Percentiles rank a stretch among this genome's conserved stretches.
Conservation (phyloP, 2,888 invertebrate genomes). For the Hymenopus coronatus region DNA sequence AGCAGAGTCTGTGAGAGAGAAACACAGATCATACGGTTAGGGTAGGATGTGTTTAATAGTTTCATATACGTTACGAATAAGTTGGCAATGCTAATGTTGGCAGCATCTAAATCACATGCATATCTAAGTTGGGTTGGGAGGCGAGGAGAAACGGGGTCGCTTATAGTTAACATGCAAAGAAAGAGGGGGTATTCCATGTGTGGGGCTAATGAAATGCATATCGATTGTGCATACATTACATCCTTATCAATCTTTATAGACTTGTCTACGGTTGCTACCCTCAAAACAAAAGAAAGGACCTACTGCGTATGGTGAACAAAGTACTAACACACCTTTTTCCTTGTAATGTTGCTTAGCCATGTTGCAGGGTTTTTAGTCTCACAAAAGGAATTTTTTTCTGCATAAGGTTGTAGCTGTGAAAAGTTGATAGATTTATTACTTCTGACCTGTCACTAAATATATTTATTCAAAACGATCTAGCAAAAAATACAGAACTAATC, state of each 20-base stretch:
- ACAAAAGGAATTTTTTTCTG: background rate
- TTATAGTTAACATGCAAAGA: background rate
- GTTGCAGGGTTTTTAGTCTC: too few species aligned
- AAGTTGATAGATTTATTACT: too few species aligned
- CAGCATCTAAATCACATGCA: background rate
- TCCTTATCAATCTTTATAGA: conserved; percentile 17
- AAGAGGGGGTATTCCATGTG: background rate
- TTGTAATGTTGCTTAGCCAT: background rate
- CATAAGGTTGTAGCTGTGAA: background rate
- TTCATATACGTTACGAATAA: background rate
- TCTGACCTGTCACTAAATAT: too few species aligned
- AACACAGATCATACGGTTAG: background rate
- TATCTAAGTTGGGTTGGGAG: background rate
- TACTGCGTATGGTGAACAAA: background rate
- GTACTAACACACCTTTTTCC: background rate
- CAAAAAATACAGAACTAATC: too few species aligned
- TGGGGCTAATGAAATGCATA: background rate
- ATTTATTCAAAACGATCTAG: too few species aligned
- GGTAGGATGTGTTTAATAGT: background rate
- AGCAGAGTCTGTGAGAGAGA: background rate
- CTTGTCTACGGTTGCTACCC: background rate
- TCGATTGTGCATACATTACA: conserved; percentile 14
- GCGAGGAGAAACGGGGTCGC: background rate
- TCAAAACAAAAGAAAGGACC: background rate
- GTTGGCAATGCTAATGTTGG: background rate